Percentiles rank a stretch among this genome's conserved stretches.
These are phyloP conservation scores for Rostratula benghalensis DNA, from an alignment of 2,113 vertebrate species.

Conservation along the genomic window DNA sequence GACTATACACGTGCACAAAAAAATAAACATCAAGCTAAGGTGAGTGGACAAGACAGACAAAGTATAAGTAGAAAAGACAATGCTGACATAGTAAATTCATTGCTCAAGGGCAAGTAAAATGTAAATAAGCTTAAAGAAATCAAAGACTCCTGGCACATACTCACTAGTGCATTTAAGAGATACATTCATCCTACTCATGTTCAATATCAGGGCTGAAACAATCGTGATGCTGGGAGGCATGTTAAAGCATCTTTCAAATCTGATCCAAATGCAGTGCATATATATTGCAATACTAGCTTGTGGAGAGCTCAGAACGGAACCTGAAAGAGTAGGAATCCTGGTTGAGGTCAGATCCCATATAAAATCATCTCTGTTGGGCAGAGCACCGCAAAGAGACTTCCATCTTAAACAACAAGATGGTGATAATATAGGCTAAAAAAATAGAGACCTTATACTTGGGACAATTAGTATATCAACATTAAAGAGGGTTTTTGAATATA, in stretches of 20 bases:
- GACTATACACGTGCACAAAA: constrained; percentile 35
- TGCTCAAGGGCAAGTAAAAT: constrained; percentile 53
- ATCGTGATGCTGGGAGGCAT: constrained; percentile 52
- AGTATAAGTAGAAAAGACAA: constrained; percentile 59
- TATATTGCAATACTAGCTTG: constrained; percentile 36
- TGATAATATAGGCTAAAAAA: background rate
- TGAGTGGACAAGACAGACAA: constrained; percentile 56
- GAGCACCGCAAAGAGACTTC: background rate
- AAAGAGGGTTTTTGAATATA: background rate
- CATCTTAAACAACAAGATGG: background rate
- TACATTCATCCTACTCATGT: constrained; percentile 36
- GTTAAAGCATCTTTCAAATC: constrained; percentile 69
- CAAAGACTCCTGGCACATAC: constrained; percentile 51
- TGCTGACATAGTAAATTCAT: constrained; percentile 60
- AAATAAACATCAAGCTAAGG: constrained; percentile 62
- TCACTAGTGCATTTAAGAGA: constrained; percentile 61
- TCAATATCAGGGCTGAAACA: constrained; percentile 56
- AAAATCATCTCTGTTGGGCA: background rate
- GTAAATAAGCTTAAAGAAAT: constrained; percentile 68
- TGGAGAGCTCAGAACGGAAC: constrained; percentile 39
- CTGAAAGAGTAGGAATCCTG: constrained; percentile 1
- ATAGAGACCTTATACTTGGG: accelerated
- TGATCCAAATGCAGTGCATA: constrained; percentile 17
- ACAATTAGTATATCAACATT: background rate
- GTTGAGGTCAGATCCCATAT: background rate